Conservation (phyloP, 2,797 vertebrate genomes). For the Glossophaga mutica region DNA sequence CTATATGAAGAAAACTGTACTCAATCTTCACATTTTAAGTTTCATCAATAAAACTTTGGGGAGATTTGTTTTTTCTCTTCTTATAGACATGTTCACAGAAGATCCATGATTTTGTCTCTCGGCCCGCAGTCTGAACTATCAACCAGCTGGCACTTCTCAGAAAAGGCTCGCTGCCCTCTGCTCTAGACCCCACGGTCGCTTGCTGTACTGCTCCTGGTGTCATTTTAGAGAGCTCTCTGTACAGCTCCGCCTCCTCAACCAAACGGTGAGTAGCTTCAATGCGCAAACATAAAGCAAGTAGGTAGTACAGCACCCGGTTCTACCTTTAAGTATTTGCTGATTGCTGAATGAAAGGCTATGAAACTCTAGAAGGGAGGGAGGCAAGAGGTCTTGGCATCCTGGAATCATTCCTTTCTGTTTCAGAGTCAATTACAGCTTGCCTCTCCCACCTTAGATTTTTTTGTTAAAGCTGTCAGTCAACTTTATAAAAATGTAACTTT, state of each 20-base stretch:
- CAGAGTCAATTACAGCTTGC: not conserved
- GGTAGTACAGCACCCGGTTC: not conserved
- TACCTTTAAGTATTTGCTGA: not conserved
- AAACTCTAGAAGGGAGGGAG: not conserved
- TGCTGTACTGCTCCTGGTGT: not conserved
- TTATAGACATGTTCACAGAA: not conserved
- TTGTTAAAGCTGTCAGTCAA: not conserved
- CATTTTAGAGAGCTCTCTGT: not conserved
- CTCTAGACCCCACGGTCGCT: not conserved
- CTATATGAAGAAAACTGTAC: not conserved
- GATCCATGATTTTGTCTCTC: not conserved
- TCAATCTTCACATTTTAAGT: slow-evolving; percentile 16
- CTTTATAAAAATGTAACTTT: slow-evolving; percentile 22
- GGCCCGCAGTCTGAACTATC: not conserved
- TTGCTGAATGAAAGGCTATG: not conserved
- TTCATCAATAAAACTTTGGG: slow-evolving; percentile 11
- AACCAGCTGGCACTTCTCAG: not conserved
- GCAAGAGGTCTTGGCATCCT: not conserved
- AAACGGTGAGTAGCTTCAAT: not conserved
- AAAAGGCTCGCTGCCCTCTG: not conserved
- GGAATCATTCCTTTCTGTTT: not conserved
- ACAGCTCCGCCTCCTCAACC: not conserved
- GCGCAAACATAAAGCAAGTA: not conserved
- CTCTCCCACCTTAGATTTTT: not conserved
- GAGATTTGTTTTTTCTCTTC: not conserved